These are phyloP conservation scores for Goniozus legneri DNA, from an alignment of 1,140 invertebrate genomes.

Conservation along the genomic window DNA sequence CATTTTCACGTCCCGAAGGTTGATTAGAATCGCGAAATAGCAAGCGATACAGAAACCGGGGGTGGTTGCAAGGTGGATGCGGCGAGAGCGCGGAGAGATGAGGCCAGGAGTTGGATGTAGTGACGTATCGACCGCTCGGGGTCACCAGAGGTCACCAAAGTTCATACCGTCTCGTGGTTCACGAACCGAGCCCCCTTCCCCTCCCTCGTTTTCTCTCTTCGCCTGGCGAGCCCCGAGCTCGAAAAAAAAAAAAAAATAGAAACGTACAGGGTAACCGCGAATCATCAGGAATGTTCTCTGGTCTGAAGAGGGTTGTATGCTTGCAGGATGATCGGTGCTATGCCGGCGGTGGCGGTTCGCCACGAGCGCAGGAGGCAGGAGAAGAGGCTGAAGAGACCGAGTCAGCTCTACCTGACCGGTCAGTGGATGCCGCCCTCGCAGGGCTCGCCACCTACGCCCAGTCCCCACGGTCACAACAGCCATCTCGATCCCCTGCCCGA, in stretches of 20 bases:
- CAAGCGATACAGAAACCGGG: too few relatives aligned
- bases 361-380: constrained; percentile 74
- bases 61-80: too few relatives aligned
- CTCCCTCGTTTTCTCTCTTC: constrained; percentile 4
- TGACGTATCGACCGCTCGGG: constrained; percentile 49
- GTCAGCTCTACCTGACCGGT: constrained; percentile 65
- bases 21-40: too few relatives aligned
- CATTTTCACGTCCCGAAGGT: too few relatives aligned
- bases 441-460: constrained; percentile 59
- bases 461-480: constrained; percentile 55
- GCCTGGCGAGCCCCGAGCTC: too few relatives aligned
- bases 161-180: constrained; percentile 43
- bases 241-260: background rate
- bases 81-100: background rate
- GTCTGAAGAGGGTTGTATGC: too few relatives aligned
- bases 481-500: constrained; percentile 60
- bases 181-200: constrained; percentile 34
- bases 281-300: too few relatives aligned
- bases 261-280: background rate
- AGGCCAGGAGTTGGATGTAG: constrained; percentile 26
- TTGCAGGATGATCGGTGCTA: constrained; percentile 75
- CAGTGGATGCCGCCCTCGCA: constrained; percentile 59
- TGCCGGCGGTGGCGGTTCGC: constrained; percentile 80
- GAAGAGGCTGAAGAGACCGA: constrained; percentile 66
- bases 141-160: constrained; percentile 51